Evolutionary conservation across 2,888 invertebrate species (phyloP), one percentile per base, ranked within the genome.

Genomic region (Tinea pellionella): DNA sequence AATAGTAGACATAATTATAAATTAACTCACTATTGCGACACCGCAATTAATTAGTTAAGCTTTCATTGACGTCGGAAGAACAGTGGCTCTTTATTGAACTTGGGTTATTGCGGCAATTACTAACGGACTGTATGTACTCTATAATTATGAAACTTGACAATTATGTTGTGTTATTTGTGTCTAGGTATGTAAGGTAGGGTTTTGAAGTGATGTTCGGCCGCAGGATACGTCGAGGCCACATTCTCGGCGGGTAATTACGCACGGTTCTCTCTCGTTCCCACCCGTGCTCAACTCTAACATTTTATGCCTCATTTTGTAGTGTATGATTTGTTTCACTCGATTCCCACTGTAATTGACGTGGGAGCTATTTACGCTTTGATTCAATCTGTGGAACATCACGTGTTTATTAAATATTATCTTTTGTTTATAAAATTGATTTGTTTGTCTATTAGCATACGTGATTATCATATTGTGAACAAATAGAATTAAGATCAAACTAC

Each of bases 231-330:
- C 4, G 19, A 47, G 47, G 53, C 53, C 80, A 78, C 84, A 83
- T 85, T 85, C 84, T 76, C 78, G 80, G 67, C 76, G 79, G 80
- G 78, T 80, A 84, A 85, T 85, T 85, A 85, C 81, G 77, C 78
- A 77, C 78, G 79, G 76, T 61, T 71, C 59, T 74, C 75, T 77
- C 75, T 76, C 76, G 76, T 79, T 82, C 78, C 80, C 81, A 81
- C 78, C 80, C 77, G 13, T 16, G 19, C 70, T 72, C 72, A 66
- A 71, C 75, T 79, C 74, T 80, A 77, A 78, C 79, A 77, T 83
- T 84, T 83, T 79, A 83, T 80, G 79, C 80, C 80, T 80, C 78
- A 81, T 83, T 81, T 80, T 73, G 76, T 75, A 78, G 72, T 79
- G 73, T 82, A 82, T 83, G 80, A 84, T 84, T 83, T 84, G 80